These are phyloP conservation scores for Lasioglossum villosulum DNA, from an alignment of 2,888 invertebrate genomes.

Conservation along the genomic window DNA sequence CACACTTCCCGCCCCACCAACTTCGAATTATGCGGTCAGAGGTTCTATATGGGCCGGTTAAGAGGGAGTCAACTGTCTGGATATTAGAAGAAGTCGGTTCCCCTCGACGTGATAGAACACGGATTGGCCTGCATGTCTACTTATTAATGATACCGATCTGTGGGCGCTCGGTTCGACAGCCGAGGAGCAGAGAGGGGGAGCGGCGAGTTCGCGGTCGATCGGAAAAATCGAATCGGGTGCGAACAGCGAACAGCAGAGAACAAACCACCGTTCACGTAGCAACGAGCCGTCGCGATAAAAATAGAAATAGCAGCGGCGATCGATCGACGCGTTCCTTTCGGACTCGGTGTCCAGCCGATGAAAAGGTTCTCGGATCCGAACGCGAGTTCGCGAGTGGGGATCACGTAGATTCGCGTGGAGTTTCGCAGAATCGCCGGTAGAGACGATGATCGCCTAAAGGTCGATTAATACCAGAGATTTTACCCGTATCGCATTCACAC, in stretches of 20 bases:
- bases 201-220: neutral
- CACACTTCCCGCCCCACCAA: no score
- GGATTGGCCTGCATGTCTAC: no score
- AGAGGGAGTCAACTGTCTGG: no score
- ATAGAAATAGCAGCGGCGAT: conserved; percentile 64
- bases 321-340: conserved; percentile 66
- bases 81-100: no score
- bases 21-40: no score
- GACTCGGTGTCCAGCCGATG: conserved; percentile 43
- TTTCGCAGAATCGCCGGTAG: neutral
- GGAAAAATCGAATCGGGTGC: conserved; percentile 31
- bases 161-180: neutral
- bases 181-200: neutral
- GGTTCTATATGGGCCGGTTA: no score
- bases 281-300: conserved; percentile 65
- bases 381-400: neutral
- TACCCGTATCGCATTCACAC: no score
- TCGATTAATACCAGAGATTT: no score
- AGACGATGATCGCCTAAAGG: neutral
- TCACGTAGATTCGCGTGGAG: neutral
- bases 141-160: no score
- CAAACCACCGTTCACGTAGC: conserved; percentile 60
- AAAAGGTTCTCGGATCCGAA: conserved; percentile 7
- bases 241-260: conserved; percentile 57
- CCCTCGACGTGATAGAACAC: no score